Conservation (phyloP, 1,140 invertebrate genomes). For the Lordiphosa clarofinis region DNA sequence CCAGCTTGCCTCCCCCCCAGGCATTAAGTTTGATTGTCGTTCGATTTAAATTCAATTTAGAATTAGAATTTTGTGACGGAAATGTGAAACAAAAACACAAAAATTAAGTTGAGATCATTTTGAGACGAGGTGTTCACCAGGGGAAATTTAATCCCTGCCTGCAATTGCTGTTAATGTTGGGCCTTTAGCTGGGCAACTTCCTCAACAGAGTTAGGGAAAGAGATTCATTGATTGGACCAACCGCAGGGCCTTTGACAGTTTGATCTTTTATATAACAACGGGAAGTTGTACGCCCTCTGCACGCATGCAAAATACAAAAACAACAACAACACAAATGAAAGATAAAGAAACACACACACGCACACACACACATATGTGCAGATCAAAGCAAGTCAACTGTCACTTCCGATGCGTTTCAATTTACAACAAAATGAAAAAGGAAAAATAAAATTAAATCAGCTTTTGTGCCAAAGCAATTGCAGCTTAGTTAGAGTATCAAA, state of each 20-base stretch:
- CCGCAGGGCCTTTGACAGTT: slow-evolving; percentile 37
- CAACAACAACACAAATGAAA: background rate
- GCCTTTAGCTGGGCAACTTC: slow-evolving; percentile 7
- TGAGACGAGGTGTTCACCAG: no score
- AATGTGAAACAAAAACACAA: no score
- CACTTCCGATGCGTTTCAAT: slow-evolving; percentile 29
- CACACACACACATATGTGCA: background rate
- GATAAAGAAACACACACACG: no score
- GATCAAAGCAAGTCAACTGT: slow-evolving; percentile 31
- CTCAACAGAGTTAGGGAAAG: background rate
- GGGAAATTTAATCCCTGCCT: background rate
- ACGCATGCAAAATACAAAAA: background rate
- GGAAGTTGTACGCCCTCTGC: no score
- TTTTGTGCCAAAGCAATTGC: no score
- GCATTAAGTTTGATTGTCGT: no score
- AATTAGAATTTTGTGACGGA: no score
- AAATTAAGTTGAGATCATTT: no score
- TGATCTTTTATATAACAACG: slow-evolving; percentile 33
- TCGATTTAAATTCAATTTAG: no score
- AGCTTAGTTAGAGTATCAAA: no score
- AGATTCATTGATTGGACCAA: slow-evolving; percentile 7
- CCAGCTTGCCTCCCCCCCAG: no score
- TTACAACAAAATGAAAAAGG: slow-evolving; percentile 18
- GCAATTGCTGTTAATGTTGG: background rate
- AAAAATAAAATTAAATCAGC: background rate